Evolutionary conservation across 2,888 invertebrate genomes (phyloP).

Genomic region (Nomada goodeniana): DNA sequence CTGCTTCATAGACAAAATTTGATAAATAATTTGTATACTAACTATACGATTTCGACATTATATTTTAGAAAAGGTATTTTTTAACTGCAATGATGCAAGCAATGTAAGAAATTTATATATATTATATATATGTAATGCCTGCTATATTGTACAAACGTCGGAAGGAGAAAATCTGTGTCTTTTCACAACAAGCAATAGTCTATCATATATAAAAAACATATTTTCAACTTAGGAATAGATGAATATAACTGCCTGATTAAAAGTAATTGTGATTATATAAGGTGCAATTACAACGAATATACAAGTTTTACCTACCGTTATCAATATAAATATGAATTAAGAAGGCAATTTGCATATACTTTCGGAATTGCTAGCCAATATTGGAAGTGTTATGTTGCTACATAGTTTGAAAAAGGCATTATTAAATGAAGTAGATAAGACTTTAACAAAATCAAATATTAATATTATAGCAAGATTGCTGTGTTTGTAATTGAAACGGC

Average conservation of each 20-base stretch:
- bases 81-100: constrained; percentile 33
- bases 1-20: constrained; percentile 52
- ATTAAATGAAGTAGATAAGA: constrained; percentile 40
- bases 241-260: constrained; percentile 52
- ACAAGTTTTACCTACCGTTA: constrained; percentile 52
- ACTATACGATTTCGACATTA: constrained; percentile 24
- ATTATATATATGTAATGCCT: constrained; percentile 36
- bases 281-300: constrained; percentile 67
- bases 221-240: constrained; percentile 55
- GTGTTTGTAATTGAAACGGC: constrained; percentile 59
- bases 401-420: constrained; percentile 52
- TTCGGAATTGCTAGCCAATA: constrained; percentile 46
- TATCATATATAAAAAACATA: constrained; percentile 45
- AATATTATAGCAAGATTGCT: constrained; percentile 43
- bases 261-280: constrained; percentile 63
- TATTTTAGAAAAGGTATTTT: constrained; percentile 57
- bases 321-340: constrained; percentile 46
- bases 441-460: constrained; percentile 34
- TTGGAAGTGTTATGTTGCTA: constrained; percentile 55
- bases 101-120: constrained; percentile 46
- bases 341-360: constrained; percentile 41
- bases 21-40: constrained; percentile 41
- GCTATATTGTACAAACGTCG: constrained; percentile 55
- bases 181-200: constrained; percentile 66
- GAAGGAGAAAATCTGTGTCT: constrained; percentile 58